These are phyloP conservation scores for Vespertilio murinus DNA, from an alignment of 2,797 vertebrate species.

Conservation along the genomic window DNA sequence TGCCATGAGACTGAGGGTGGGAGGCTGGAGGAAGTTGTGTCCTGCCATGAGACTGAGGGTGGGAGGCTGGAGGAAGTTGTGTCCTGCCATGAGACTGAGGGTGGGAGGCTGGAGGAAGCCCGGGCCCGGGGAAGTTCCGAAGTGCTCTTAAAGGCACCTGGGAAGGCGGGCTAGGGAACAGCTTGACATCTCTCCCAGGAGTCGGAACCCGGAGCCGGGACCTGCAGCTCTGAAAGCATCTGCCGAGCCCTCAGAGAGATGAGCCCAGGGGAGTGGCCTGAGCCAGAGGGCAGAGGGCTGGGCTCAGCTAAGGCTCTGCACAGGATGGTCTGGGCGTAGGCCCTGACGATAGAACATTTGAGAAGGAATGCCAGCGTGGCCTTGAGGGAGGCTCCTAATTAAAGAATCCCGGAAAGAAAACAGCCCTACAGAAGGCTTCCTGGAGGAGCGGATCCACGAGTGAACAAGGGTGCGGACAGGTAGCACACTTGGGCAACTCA, in stretches of 20 bases:
- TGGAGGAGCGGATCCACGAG: neutral
- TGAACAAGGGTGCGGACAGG: neutral
- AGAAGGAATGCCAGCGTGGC: neutral
- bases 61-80: neutral
- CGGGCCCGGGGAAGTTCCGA: neutral
- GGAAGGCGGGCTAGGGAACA: neutral
- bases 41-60: constrained; percentile 39
- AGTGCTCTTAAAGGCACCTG: neutral
- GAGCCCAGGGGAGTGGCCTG: neutral
- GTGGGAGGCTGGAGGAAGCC: constrained; percentile 16
- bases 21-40: constrained; percentile 25
- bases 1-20: neutral
- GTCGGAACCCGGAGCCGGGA: neutral
- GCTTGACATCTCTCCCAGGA: neutral
- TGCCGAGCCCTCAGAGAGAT: too few relatives aligned
- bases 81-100: constrained; percentile 44
- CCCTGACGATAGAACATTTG: neutral
- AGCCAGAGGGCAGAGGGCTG: neutral
- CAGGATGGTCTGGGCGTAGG: neutral
- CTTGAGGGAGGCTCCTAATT: neutral
- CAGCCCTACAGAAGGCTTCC: neutral
- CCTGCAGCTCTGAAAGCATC: neutral
- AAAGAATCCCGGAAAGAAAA: neutral
- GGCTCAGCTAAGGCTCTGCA: neutral
- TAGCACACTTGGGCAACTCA: neutral